Evolutionary conservation across 2,113 vertebrate species (phyloP), one percentile per base, ranked within the genome.

Genomic region (Corythaeola cristata): DNA sequence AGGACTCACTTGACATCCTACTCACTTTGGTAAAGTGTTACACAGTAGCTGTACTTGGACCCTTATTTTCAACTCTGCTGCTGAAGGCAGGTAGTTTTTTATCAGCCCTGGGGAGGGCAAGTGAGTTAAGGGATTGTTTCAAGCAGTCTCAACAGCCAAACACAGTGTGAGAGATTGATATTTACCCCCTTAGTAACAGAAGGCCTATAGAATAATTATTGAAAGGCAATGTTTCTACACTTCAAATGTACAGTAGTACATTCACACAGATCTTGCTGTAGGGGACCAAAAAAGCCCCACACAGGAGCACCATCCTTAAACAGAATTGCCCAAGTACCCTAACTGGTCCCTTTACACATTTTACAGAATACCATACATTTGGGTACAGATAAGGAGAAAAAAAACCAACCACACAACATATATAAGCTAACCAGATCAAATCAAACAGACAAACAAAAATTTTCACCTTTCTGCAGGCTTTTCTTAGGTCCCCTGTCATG

Each of bases 141-240:
- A 56, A 86, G 78, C 85, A 83, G 58, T 52, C 90, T 93, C 74
- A 80, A 58, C 90, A 89, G 81, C 68, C 72, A 63, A 77, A 83
- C 14, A 39, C 0, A n/a, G 58, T 82, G 79, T 49, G 89, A 91
- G 85, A 88, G 74, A 62, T 11, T 67, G 78, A 14, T 56, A 68
- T 89, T 88, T 83, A 52, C 88, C 85, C 72, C 73, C 97, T 96
- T 93, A 94, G 97, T 63, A 92, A 94, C 86, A 98, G 97, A 96
- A 98, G 97, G 97, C 98, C 95, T 95, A 82, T 37, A 97, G 97
- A 96, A 94, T 96, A 88, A 95, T 94, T 87, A 37, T 23, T 87
- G 96, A 95, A 95, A 97, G 96, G 92, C 85, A 96, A 92, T 85
- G 90, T 91, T 78, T 85, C 68, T 90, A 83, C 67, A 78, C 35